phyloP scores from a whole-genome alignment of 64 coral and sea anemone genomes.

The Exaiptasia diaphana region DNA sequence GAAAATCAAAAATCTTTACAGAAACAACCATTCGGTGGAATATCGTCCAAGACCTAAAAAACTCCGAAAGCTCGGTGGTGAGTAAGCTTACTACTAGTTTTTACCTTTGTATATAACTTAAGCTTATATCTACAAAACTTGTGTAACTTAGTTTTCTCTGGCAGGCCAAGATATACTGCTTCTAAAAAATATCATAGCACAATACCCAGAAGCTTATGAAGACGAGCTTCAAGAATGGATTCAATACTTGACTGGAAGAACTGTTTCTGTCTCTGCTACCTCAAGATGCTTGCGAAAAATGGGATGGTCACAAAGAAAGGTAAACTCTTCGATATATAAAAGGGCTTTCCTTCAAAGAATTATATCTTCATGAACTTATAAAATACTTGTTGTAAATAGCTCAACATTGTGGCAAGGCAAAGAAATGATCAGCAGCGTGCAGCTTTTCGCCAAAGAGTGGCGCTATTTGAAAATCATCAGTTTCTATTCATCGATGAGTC shows the following conservation, averaged over 20 bases:
- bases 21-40: too few relatives aligned
- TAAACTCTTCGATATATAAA: neutral
- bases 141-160: too few relatives aligned
- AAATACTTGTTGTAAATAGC: neutral
- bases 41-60: too few relatives aligned
- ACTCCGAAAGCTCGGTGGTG: too few relatives aligned
- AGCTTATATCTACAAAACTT: too few relatives aligned
- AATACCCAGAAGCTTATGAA: too few relatives aligned
- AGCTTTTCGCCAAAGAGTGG: neutral
- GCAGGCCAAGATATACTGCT: too few relatives aligned
- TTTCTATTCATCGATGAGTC: constrained; percentile 41
- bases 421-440: constrained; percentile 16
- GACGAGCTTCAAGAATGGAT: neutral
- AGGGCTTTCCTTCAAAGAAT: too few relatives aligned
- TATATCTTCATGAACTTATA: too few relatives aligned
- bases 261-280: neutral
- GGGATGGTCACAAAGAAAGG: neutral
- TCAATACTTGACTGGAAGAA: neutral
- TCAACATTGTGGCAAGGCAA: constrained; percentile 38
- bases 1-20: too few relatives aligned
- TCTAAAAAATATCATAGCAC: too few relatives aligned
- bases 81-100: neutral
- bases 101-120: neutral
- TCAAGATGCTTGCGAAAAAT: neutral
- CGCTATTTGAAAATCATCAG: constrained; percentile 2